Evolutionary conservation across 2,797 vertebrate species (phyloP).

Genomic region (Hafferia zeledoni): DNA sequence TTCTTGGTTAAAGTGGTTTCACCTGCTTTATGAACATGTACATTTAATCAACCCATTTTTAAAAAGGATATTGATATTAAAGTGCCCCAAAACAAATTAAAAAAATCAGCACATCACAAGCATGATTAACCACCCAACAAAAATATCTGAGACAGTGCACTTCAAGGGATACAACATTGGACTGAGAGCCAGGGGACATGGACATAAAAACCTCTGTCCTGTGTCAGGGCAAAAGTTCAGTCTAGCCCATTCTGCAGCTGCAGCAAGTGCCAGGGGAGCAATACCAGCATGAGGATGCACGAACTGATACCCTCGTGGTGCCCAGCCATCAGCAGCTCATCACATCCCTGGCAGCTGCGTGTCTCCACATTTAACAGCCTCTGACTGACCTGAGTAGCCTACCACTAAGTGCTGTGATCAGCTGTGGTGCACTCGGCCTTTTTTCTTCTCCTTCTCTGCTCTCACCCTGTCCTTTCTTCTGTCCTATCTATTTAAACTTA

Average conservation of each 20-base stretch:
- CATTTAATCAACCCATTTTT: background rate
- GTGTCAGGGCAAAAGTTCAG: background rate
- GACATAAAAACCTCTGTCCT: background rate
- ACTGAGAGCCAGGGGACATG: background rate
- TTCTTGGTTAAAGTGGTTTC: background rate
- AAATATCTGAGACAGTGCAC: background rate
- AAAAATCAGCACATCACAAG: background rate
- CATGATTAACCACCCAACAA: background rate
- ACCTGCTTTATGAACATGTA: background rate
- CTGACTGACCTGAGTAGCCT: background rate
- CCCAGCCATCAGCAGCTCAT: background rate
- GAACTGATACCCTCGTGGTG: rapidly evolving
- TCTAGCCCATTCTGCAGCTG: background rate
- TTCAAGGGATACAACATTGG: too few relatives aligned
- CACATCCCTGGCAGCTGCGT: background rate
- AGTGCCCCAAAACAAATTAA: background rate
- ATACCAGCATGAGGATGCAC: rapidly evolving
- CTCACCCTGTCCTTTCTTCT: background rate
- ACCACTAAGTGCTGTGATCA: background rate
- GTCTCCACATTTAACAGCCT: background rate
- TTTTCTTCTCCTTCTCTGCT: too few relatives aligned
- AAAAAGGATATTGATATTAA: background rate
- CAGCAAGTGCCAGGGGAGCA: rapidly evolving
- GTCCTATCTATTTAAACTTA: background rate
- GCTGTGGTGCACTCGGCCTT: background rate